phyloP scores from a whole-genome alignment of 2,113 vertebrate species.

The Carlito syrichta region DNA sequence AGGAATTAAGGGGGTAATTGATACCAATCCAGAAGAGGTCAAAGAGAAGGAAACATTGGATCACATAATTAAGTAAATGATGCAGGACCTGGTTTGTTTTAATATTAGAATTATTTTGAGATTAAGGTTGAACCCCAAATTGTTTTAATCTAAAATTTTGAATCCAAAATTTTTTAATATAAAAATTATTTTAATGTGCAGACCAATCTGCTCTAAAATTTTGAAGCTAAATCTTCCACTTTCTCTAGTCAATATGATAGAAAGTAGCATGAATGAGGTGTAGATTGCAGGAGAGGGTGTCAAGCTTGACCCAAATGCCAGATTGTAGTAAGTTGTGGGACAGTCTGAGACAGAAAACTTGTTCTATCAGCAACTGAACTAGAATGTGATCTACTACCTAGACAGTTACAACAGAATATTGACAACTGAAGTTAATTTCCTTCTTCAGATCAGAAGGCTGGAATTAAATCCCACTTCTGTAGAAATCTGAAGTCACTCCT shows the following conservation, averaged over 20 bases:
- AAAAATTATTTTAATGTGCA: not conserved
- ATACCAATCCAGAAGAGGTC: not conserved
- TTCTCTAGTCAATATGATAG: not conserved
- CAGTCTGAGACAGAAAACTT: not conserved
- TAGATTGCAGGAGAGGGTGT: not conserved
- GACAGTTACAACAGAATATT: not conserved
- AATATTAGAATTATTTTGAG: not conserved
- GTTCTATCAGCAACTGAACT: not conserved
- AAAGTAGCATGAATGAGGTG: not conserved
- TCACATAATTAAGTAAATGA: not conserved
- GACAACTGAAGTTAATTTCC: not conserved
- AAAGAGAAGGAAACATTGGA: not conserved
- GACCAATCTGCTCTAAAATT: not conserved
- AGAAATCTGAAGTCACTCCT: not conserved
- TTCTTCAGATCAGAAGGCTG: not conserved
- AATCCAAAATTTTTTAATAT: not conserved
- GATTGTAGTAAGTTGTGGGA: not conserved
- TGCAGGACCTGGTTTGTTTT: not conserved
- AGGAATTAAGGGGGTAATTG: not conserved
- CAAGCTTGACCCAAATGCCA: not conserved
- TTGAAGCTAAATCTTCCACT: not conserved
- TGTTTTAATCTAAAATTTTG: not conserved
- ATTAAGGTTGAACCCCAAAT: not conserved
- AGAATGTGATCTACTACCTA: not conserved
- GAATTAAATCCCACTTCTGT: not conserved